Evolutionary conservation across 2,113 vertebrate genomes (phyloP), one percentile per base, ranked within the genome.

Genomic region (Loxodonta africana): DNA sequence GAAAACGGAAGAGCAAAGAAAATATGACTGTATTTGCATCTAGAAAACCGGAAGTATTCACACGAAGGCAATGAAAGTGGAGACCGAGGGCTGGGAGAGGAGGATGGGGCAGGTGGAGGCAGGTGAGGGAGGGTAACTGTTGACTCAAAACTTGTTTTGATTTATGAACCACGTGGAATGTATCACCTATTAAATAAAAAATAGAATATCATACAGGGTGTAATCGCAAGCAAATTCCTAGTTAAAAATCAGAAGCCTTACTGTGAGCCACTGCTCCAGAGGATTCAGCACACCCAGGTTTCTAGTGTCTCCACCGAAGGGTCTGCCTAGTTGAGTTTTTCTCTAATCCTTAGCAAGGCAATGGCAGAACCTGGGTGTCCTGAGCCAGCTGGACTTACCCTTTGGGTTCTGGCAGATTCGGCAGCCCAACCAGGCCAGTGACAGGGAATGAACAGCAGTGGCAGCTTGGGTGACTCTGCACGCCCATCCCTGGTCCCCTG

Each of bases 401-500:
- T 18, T 21, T 30, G n/a, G 10, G 23, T 33, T 73, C 51, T 28
- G 14, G 15, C 0, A 2, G 4, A 21, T 33, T 14, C 51, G 14
- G 30, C 26, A 57, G 41, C 30, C 2, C 17, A 5, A 8, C 41
- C 8, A 9, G 57, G 12, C 46, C 1, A 0, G 10, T 20, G 20
- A 23, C n/a, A n/a, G 63, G 23, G 8, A 18, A 46, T 26, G 18
- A 20, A 33, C 28, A 10, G 26, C 8, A 81, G 33, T 48, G 1
- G 17, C 44, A 48, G 5, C 15, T 30, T 48, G 41, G 23, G 28
- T 21, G 33, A n/a, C 10, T 25, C 12, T 37, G 15, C 15, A 21
- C 4, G 0, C 18, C 7, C 0, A 1, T 11, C 3, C n/a, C 17
- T 41, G 20, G 4, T 20, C 30, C 20, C 65, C 69, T 20, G 14